phyloP scores from a whole-genome alignment of 1,140 invertebrate species.

The Brachystomella parvula region DNA sequence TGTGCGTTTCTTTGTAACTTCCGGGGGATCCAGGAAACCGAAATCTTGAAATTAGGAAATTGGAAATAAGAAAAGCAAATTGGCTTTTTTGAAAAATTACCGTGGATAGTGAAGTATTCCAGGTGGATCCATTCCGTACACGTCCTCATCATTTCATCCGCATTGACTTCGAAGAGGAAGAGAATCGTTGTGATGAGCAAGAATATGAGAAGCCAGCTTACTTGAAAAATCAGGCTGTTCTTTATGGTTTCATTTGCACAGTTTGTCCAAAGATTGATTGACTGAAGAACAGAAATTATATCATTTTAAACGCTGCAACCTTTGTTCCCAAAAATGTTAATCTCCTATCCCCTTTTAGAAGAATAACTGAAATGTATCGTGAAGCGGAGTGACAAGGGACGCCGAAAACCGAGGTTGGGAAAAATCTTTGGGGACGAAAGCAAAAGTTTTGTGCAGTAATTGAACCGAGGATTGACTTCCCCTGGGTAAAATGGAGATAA shows the following conservation, averaged over 20 bases:
- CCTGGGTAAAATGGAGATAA: no score
- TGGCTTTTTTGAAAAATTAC: no score
- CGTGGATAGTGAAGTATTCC: background rate
- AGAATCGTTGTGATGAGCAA: background rate
- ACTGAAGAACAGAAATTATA: background rate
- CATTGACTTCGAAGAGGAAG: conserved; percentile 1
- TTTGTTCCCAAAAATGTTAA: no score
- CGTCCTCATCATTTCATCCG: background rate
- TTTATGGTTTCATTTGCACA: background rate
- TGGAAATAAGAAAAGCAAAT: background rate
- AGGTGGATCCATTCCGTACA: background rate
- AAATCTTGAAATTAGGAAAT: background rate
- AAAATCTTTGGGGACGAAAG: no score
- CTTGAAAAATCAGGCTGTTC: background rate
- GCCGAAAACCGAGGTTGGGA: no score
- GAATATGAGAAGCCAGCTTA: conserved; percentile 2
- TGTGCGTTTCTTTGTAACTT: background rate
- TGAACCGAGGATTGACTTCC: no score
- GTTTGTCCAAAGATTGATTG: background rate
- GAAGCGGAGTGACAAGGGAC: no score
- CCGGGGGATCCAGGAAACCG: background rate
- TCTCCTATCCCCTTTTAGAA: no score
- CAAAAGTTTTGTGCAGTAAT: no score
- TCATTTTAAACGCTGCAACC: background rate
- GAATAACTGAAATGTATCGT: no score